These are phyloP conservation scores for Aeoliscus strigatus DNA, from an alignment of 2,797 vertebrate species.

Conservation along the genomic window DNA sequence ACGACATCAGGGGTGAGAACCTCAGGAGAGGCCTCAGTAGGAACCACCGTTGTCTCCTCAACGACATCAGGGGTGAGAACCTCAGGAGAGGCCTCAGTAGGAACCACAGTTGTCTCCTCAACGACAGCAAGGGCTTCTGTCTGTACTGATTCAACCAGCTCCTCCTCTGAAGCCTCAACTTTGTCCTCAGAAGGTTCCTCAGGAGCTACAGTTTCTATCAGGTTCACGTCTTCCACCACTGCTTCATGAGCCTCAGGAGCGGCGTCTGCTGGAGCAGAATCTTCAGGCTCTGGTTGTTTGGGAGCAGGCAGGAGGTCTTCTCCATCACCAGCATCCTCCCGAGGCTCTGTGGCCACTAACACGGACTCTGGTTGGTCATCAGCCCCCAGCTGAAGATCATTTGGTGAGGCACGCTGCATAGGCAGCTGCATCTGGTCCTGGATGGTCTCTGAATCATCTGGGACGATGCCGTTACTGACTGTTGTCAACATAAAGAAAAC, in stretches of 20 bases:
- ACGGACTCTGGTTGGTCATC: constrained; percentile 43
- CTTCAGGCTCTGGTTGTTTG: constrained; percentile 32
- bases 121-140: constrained; percentile 8
- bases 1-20: background rate
- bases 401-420: constrained; percentile 59
- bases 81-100: background rate
- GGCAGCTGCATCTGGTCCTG: constrained; percentile 73
- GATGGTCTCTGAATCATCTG: constrained; percentile 65
- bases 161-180: constrained; percentile 24
- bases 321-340: constrained; percentile 60
- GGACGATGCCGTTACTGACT: constrained; percentile 53
- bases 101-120: background rate
- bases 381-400: constrained; percentile 41
- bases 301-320: constrained; percentile 48
- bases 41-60: too few relatives aligned
- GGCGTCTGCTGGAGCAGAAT: constrained; percentile 15
- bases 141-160: constrained; percentile 24
- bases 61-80: too few relatives aligned
- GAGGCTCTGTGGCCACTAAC: constrained; percentile 53
- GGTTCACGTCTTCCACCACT: constrained; percentile 15
- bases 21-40: too few relatives aligned
- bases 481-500: constrained; percentile 36
- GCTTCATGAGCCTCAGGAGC: constrained; percentile 10
- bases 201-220: constrained; percentile 24
- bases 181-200: constrained; percentile 21